phyloP scores from a whole-genome alignment of 1,140 invertebrate species.

The Brachionus plicatilis region DNA sequence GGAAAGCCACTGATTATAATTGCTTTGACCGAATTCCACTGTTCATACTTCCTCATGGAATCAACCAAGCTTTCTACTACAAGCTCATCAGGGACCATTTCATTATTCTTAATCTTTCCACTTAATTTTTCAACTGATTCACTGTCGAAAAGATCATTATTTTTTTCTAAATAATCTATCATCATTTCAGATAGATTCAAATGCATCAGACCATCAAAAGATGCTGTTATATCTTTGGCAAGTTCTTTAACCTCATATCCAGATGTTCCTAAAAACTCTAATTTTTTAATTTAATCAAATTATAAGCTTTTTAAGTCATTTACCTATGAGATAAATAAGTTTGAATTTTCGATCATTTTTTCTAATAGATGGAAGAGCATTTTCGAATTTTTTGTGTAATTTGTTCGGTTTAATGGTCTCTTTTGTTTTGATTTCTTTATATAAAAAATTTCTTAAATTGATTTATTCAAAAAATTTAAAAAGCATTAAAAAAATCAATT shows the following conservation, averaged over 20 bases:
- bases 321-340: conserved; percentile 19
- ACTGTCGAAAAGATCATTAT: not conserved
- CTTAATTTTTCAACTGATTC: not conserved
- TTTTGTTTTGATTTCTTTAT: not conserved
- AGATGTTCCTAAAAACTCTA: not conserved
- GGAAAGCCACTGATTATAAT: conserved; percentile 17
- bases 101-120: not conserved
- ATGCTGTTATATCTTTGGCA: not conserved
- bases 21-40: not conserved
- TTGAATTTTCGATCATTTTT: not conserved
- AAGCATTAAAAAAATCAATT: not conserved
- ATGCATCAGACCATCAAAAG: conserved; percentile 12
- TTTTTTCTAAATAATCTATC: conserved; percentile 1
- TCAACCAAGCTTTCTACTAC: not conserved
- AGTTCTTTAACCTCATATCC: not conserved
- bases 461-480: not conserved
- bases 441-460: not conserved
- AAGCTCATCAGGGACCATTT: not conserved
- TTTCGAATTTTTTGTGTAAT: not conserved
- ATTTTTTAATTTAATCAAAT: not conserved
- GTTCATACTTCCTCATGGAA: not conserved
- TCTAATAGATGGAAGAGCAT: not conserved
- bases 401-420: not conserved
- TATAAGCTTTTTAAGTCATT: not conserved
- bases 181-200: not conserved